Evolutionary conservation across 2,113 vertebrate species (phyloP), one percentile per base, ranked within the genome.

Genomic region (Uria aalge): DNA sequence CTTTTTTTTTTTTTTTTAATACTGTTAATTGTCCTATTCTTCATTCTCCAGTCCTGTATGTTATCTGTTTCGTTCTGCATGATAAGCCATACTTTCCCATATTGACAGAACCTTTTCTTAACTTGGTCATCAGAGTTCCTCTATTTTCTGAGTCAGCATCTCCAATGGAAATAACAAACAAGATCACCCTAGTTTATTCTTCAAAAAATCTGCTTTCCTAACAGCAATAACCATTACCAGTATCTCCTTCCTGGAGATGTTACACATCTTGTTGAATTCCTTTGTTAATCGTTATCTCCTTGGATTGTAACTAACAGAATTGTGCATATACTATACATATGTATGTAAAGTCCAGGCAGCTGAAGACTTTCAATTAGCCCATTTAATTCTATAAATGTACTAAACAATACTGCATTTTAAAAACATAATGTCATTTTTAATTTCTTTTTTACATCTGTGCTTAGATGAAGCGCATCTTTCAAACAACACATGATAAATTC

Each of bases 301-400:
- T 60, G 21, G n/a, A 40, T 17, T 93, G 23, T 36, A 82, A n/a
- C 14, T 55, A 50, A 20, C 20, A 56, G 26, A 66, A 45, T 32
- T 1, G 1, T 27, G 40, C 10, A 29, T 32, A 27, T 38, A 26
- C 19, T 66, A 17, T 12, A 55, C 23, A 27, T 52, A 34, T 0
- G 0, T 43, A 43, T 47, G 8, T 40, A 36, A 85, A 72, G 11
- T 56, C 38, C 1, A 8, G 22, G 15, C n/a, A 94, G 20, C 5
- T 29, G 64, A 85, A 88, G n/a, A 4, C 7, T 72, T 91, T 78
- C 16, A 62, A 15, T 69, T 11, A 32, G 22, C 4, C 12, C 8
- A 38, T 43, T 63, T 50, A 57, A 16, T 47, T 86, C 19, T 40
- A 55, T 5, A 76, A 16, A 52, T 63, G 47, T 72, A 45, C 24